Percentiles rank a stretch among this genome's conserved stretches.
These are phyloP conservation scores for Eugnorisma glareosa DNA, from an alignment of 2,888 invertebrate species.

Conservation along the genomic window DNA sequence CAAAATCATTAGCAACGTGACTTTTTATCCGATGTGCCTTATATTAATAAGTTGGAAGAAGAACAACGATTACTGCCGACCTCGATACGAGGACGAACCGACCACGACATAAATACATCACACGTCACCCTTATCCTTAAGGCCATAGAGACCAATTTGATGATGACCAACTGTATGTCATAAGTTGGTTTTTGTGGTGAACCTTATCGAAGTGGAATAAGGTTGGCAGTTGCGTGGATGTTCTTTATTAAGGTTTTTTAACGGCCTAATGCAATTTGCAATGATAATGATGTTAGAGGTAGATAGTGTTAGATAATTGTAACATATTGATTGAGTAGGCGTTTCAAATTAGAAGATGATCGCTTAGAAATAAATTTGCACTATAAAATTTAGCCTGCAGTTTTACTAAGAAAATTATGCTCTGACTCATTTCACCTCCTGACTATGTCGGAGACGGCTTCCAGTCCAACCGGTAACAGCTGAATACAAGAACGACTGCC, in stretches of 20 bases:
- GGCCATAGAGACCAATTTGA: conserved; percentile 33
- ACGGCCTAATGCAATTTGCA: conserved; percentile 29
- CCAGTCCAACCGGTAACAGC: background rate
- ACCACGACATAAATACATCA: conserved; percentile 47
- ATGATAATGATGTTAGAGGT: conserved; percentile 18
- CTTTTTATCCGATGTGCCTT: conserved; percentile 44
- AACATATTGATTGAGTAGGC: background rate
- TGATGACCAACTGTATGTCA: background rate
- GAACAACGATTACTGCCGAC: conserved; percentile 59
- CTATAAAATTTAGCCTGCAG: background rate
- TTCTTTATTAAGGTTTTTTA: conserved; percentile 7
- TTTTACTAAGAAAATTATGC: background rate
- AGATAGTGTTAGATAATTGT: conserved; percentile 30
- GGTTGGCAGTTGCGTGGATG: conserved; percentile 10
- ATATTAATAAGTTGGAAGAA: conserved; percentile 66
- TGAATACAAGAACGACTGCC: background rate
- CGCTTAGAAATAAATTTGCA: background rate
- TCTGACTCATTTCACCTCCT: background rate
- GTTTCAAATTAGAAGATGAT: background rate
- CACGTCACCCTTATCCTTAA: conserved; percentile 45
- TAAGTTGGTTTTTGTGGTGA: conserved; percentile 18
- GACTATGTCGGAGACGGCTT: background rate
- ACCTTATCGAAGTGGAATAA: conserved; percentile 19
- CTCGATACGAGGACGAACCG: conserved; percentile 59
- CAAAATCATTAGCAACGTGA: conserved; percentile 6